Conservation (phyloP, 2,113 vertebrate genomes). For the Phaethon lepturus region DNA sequence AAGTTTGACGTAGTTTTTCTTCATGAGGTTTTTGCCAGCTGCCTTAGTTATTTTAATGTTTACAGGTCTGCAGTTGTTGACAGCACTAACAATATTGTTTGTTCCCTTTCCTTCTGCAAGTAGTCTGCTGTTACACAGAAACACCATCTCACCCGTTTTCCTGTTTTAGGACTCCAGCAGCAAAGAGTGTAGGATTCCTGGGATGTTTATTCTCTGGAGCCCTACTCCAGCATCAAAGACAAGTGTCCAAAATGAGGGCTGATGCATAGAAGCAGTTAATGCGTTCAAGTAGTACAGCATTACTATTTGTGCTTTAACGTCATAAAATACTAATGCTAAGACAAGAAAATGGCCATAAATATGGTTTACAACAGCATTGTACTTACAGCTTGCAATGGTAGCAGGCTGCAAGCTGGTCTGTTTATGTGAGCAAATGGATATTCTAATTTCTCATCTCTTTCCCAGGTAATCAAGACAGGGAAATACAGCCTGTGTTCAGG, state of each 20-base stretch:
- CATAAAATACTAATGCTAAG: background rate
- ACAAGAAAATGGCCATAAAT: background rate
- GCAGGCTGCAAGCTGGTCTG: background rate
- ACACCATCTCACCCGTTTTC: background rate
- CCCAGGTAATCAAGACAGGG: background rate
- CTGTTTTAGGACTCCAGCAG: background rate
- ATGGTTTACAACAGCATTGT: background rate
- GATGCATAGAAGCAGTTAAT: background rate
- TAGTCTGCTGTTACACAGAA: background rate
- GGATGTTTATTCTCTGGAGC: background rate
- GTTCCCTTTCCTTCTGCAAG: background rate
- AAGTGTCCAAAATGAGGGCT: background rate
- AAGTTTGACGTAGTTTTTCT: background rate
- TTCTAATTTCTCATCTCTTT: background rate
- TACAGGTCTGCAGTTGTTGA: constrained; percentile 9
- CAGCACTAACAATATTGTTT: background rate
- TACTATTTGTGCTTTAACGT: background rate
- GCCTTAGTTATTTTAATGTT: background rate
- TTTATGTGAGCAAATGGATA: background rate
- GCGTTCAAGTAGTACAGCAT: background rate
- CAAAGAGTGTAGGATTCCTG: background rate
- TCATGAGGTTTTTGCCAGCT: background rate
- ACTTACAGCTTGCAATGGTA: background rate
- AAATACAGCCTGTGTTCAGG: background rate
- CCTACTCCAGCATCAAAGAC: background rate